These are phyloP conservation scores for Fragum fragum DNA, from an alignment of 2,888 invertebrate species.

Conservation along the genomic window DNA sequence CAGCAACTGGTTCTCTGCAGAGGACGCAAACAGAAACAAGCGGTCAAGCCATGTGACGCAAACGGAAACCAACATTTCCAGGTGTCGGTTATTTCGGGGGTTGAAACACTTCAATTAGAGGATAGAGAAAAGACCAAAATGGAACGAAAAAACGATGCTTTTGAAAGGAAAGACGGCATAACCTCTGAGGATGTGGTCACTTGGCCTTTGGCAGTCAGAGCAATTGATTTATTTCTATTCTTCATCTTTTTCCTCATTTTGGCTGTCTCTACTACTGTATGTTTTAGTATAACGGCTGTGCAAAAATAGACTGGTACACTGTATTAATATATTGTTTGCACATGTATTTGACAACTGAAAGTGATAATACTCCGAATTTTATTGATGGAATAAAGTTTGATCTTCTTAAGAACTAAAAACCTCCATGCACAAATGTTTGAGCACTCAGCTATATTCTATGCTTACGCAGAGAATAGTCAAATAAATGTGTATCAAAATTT, in stretches of 20 bases:
- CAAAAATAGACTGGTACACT: background rate
- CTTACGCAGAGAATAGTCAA: too few relatives aligned
- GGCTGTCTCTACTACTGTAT: slow-evolving; percentile 15
- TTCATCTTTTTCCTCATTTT: slow-evolving; percentile 16
- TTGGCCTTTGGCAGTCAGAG: slow-evolving; percentile 29
- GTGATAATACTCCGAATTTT: too few relatives aligned
- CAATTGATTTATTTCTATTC: slow-evolving; percentile 23
- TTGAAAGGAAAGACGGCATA: background rate
- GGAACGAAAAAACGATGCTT: background rate
- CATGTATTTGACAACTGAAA: too few relatives aligned
- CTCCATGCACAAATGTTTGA: too few relatives aligned
- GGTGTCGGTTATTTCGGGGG: background rate
- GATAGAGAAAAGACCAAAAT: background rate
- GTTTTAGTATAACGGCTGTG: slow-evolving; percentile 2
- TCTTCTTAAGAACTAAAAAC: too few relatives aligned
- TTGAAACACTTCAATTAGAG: background rate
- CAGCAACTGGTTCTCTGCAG: background rate
- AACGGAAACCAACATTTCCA: background rate
- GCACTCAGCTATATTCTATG: too few relatives aligned
- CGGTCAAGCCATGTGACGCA: background rate
- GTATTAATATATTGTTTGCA: too few relatives aligned
- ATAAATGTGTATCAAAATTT: too few relatives aligned
- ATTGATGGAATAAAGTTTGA: too few relatives aligned
- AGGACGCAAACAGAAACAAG: background rate
- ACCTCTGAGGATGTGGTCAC: background rate